A percentile compares a stretch with the other conserved stretches of the same genome.
These are phyloP conservation scores for Vultur gryphus DNA, from an alignment of 2,797 vertebrate genomes.

Conservation along the genomic window DNA sequence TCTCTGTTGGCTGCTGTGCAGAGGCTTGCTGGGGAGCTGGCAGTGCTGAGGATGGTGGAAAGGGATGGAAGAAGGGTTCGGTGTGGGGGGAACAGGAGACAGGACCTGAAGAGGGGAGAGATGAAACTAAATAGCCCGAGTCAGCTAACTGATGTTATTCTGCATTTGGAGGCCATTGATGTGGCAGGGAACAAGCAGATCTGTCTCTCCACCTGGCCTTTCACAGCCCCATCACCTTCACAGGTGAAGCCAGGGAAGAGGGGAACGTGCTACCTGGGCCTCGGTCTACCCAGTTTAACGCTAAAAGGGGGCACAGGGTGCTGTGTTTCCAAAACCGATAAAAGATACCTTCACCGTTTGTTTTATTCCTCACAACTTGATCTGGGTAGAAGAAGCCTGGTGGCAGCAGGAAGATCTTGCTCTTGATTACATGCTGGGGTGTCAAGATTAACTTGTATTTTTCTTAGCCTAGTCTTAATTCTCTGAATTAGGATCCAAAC, in stretches of 20 bases:
- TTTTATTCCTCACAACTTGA: background rate
- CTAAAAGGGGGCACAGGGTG: background rate
- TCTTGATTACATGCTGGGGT: background rate
- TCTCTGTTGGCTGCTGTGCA: background rate
- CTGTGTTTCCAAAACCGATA: background rate
- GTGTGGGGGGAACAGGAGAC: background rate
- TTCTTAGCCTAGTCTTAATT: background rate
- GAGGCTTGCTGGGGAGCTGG: background rate
- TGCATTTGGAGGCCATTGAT: background rate
- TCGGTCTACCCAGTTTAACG: accelerated
- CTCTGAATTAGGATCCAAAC: background rate
- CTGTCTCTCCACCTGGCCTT: background rate
- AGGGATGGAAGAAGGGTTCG: background rate
- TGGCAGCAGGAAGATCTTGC: background rate
- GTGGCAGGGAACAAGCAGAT: accelerated
- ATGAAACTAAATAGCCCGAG: background rate
- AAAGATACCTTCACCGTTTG: background rate
- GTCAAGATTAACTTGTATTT: background rate
- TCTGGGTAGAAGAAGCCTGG: background rate
- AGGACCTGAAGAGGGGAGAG: background rate
- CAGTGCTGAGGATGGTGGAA: background rate
- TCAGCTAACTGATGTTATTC: background rate
- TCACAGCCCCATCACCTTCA: background rate
- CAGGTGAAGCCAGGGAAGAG: background rate
- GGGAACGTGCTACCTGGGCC: accelerated